These are phyloP conservation scores for Sycobia sp. DNA, from an alignment of 1,140 invertebrate genomes.

Conservation along the genomic window DNA sequence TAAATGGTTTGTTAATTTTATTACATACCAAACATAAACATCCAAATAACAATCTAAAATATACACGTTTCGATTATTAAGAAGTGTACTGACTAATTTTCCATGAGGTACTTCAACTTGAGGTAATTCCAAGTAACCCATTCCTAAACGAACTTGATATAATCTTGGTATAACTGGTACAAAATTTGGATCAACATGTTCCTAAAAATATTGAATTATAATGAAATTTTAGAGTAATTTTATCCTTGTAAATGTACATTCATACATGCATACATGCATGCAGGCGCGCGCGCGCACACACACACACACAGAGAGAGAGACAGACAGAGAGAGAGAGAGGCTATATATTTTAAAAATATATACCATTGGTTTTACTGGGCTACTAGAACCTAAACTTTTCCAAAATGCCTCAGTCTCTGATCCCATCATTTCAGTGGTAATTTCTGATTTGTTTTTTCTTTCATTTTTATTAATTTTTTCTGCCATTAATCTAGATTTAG, in stretches of 20 bases:
- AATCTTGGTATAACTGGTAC: constrained; percentile 77
- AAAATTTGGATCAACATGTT: constrained; percentile 83
- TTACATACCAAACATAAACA: constrained; percentile 93
- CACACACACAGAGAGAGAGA: no score
- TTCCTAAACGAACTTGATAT: constrained; percentile 94
- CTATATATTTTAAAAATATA: not conserved
- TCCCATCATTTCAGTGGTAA: constrained; percentile 82
- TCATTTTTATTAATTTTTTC: constrained; percentile 99
- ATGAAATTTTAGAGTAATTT: not conserved
- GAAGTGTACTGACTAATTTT: constrained; percentile 73
- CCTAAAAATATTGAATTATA: constrained; percentile 57
- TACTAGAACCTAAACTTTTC: constrained; percentile 67
- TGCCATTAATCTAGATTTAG: constrained; percentile 91
- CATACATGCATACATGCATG: no score
- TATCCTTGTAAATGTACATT: no score
- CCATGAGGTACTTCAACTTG: constrained; percentile 87
- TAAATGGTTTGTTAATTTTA: not conserved
- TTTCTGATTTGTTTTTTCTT: constrained; percentile 92
- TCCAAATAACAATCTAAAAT: constrained; percentile 95
- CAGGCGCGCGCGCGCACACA: no score
- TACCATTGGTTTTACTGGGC: constrained; percentile 36
- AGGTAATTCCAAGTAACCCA: constrained; percentile 97
- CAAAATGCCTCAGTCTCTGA: constrained; percentile 88
- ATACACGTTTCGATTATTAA: constrained; percentile 95
- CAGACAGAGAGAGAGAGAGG: no score